phyloP scores from a whole-genome alignment of 1,140 invertebrate species.

The Drosophila sproati region DNA sequence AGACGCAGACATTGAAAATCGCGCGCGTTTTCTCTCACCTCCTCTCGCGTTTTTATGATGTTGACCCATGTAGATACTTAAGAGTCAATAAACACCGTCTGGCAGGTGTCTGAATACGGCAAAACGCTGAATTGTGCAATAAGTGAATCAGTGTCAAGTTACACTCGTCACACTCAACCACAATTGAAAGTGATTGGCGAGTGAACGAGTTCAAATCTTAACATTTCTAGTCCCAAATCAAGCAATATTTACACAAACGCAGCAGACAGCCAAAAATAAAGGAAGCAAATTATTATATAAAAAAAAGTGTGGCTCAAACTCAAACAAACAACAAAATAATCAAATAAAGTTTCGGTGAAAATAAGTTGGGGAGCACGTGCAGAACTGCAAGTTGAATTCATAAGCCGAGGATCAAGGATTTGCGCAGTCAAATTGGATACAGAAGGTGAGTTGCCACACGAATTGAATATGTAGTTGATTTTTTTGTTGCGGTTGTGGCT shows the following conservation, averaged over 20 bases:
- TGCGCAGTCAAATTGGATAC: conserved; percentile 64
- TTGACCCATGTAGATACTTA: conserved; percentile 40
- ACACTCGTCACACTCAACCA: conserved; percentile 38
- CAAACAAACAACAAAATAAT: conserved; percentile 28
- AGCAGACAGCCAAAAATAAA: conserved; percentile 52
- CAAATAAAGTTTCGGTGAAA: conserved; percentile 55
- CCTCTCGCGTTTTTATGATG: conserved; percentile 45
- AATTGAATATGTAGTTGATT: conserved; percentile 40
- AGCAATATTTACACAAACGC: conserved; percentile 65
- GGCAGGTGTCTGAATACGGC: conserved; percentile 58
- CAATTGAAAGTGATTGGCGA: conserved; percentile 23
- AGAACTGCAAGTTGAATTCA: conserved; percentile 54
- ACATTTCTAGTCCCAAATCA: conserved; percentile 74
- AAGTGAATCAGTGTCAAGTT: conserved; percentile 38
- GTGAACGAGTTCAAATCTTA: conserved; percentile 31
- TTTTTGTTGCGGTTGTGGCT: conserved; percentile 38
- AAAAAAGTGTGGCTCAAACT: conserved; percentile 15
- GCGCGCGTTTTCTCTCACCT: conserved; percentile 50
- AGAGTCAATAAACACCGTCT: conserved; percentile 51
- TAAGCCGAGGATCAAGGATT: conserved; percentile 61
- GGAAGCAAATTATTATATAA: conserved; percentile 1
- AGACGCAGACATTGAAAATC: conserved; percentile 47
- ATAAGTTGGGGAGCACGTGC: conserved; percentile 71
- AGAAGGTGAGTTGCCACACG: conserved; percentile 47
- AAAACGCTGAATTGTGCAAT: conserved; percentile 65